These are phyloP conservation scores for Drosophila meridionalis DNA, from an alignment of 2,888 invertebrate genomes.

Conservation along the genomic window DNA sequence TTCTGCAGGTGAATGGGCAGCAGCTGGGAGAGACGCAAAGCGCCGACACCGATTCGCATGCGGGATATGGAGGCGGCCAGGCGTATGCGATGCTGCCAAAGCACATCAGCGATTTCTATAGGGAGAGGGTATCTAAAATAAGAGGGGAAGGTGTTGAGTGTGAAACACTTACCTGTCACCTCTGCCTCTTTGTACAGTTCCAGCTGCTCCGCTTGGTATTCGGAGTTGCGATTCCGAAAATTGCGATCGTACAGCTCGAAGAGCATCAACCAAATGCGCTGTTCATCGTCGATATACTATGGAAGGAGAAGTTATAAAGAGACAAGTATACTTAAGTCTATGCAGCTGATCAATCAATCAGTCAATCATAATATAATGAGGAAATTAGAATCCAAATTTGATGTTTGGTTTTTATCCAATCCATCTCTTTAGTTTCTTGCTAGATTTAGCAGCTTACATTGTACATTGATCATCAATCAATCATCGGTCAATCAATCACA, in stretches of 20 bases:
- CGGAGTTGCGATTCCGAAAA: slow-evolving; percentile 84
- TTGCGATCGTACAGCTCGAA: slow-evolving; percentile 86
- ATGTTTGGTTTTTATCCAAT: no score
- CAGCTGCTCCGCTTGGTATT: slow-evolving; percentile 66
- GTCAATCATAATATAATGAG: neutral
- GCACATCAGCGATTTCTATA: slow-evolving; percentile 87
- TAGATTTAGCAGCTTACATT: no score
- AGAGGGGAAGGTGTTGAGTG: rapidly evolving
- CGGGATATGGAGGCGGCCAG: slow-evolving; percentile 92
- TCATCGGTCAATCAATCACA: no score
- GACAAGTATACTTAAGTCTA: neutral
- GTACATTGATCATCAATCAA: no score
- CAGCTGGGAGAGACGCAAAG: slow-evolving; percentile 89
- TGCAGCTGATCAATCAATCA: neutral
- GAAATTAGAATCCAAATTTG: no score
- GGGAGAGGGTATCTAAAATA: neutral
- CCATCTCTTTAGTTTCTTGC: no score
- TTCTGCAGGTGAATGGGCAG: slow-evolving; percentile 90
- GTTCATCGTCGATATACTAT: slow-evolving; percentile 82
- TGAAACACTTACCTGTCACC: slow-evolving; percentile 68
- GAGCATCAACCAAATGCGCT: slow-evolving; percentile 86
- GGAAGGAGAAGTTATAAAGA: rapidly evolving
- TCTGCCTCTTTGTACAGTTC: slow-evolving; percentile 78
- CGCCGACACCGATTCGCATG: slow-evolving; percentile 90
- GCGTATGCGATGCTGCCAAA: slow-evolving; percentile 89